Percentiles rank a stretch among this genome's conserved stretches.
Conservation (phyloP, 2,888 invertebrate species). For the Maniola hyperantus region DNA sequence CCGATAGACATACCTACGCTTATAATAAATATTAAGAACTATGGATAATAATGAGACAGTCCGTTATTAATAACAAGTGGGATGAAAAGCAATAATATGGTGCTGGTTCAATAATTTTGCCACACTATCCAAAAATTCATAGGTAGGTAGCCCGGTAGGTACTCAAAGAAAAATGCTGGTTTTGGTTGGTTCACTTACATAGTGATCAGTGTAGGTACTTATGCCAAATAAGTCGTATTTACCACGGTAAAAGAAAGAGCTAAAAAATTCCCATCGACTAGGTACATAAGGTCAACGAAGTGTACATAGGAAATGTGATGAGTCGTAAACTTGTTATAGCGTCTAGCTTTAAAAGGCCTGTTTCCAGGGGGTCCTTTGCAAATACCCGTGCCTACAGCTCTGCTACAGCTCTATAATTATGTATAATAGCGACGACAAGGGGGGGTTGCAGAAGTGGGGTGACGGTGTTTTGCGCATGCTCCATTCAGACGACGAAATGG, state of each 20-base stretch:
- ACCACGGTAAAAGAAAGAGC: not conserved
- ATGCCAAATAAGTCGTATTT: too few species aligned
- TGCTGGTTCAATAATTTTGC: too few species aligned
- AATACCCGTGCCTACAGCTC: constrained; percentile 46
- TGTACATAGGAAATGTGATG: constrained; percentile 29
- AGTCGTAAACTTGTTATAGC: constrained; percentile 38
- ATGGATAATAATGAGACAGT: too few species aligned
- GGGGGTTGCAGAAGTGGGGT: constrained; percentile 64
- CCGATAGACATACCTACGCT: too few species aligned
- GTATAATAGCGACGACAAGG: constrained; percentile 50
- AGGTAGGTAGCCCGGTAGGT: too few species aligned
- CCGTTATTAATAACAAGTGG: too few species aligned
- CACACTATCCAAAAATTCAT: too few species aligned
- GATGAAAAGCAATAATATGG: too few species aligned
- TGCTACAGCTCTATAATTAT: constrained; percentile 44
- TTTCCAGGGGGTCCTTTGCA: constrained; percentile 50
- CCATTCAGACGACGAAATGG: constrained; percentile 60
- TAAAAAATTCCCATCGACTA: constrained; percentile 14
- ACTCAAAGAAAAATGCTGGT: too few species aligned
- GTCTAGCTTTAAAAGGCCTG: constrained; percentile 40
- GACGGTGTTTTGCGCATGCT: constrained; percentile 70
- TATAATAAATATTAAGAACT: too few species aligned
- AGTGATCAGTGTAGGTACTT: too few species aligned
- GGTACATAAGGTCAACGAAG: constrained; percentile 33
- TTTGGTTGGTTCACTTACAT: too few species aligned